Conservation (phyloP, 2,113 vertebrate species). For the Platichthys flesus region DNA sequence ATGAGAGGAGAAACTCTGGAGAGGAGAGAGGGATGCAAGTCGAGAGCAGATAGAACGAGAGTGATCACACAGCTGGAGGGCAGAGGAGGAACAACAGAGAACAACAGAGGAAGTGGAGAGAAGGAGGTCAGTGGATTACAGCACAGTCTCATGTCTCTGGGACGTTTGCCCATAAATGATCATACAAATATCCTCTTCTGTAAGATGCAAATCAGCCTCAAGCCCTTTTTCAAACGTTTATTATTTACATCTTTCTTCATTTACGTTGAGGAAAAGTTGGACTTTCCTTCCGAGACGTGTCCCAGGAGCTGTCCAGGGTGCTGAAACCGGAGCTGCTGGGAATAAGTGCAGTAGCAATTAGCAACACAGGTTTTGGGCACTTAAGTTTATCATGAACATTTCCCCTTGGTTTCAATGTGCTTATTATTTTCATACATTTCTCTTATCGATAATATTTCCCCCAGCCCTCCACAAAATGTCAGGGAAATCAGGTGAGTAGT, state of each 20-base stretch:
- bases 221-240: too few species aligned
- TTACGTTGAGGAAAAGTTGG: neutral
- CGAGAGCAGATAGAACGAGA: too few species aligned
- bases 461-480: too few species aligned
- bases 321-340: constrained; percentile 3
- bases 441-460: neutral
- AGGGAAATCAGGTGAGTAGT: too few species aligned
- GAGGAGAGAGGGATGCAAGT: neutral
- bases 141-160: neutral
- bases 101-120: neutral
- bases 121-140: neutral
- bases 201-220: neutral
- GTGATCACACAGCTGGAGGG: constrained; percentile 24
- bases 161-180: constrained; percentile 4
- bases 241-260: too few species aligned
- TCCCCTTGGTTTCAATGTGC: too few species aligned
- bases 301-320: constrained; percentile 1
- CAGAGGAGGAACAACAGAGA: constrained; percentile 4
- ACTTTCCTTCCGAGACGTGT: too few species aligned
- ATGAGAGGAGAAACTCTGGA: too few species aligned
- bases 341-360: neutral
- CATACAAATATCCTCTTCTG: neutral
- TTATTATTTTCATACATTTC: neutral
- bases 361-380: too few species aligned
- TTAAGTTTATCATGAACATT: too few species aligned